Evolutionary conservation across 2,113 vertebrate genomes (phyloP).

Genomic region (Periophthalmus modestus): DNA sequence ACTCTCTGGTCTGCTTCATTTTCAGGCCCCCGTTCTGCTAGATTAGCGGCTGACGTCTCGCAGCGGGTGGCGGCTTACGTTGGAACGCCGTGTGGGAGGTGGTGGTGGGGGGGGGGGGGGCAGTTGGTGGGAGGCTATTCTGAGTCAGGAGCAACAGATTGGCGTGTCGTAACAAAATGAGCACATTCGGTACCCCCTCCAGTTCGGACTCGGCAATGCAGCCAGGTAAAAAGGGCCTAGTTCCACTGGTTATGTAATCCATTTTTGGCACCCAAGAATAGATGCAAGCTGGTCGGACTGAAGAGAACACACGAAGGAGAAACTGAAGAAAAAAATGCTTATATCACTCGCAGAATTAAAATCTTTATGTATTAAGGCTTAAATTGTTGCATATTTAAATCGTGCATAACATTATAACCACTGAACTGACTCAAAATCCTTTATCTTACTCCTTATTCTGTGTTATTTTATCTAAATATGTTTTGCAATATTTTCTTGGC

Average conservation of each 20-base stretch:
- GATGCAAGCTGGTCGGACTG: constrained; percentile 12
- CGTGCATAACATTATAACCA: background rate
- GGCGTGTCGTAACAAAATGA: constrained; percentile 51
- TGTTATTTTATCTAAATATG: too few species aligned
- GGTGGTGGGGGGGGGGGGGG: too few species aligned
- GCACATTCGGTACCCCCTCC: constrained; percentile 50
- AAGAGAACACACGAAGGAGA: background rate
- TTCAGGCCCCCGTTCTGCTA: constrained; percentile 74
- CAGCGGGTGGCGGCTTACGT: constrained; percentile 67
- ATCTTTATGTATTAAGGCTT: too few species aligned
- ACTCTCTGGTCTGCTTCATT: constrained; percentile 72
- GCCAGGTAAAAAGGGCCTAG: constrained; percentile 42
- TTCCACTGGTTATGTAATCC: constrained; percentile 42
- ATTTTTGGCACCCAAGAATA: constrained; percentile 59
- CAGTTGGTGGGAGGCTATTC: constrained; percentile 54
- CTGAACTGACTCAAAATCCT: background rate
- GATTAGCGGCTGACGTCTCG: constrained; percentile 78
- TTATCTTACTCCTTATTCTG: too few species aligned
- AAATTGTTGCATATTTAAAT: too few species aligned
- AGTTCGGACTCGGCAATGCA: constrained; percentile 31
- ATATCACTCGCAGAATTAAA: background rate
- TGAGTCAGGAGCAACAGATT: constrained; percentile 75
- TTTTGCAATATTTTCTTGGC: too few species aligned
- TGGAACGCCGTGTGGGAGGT: constrained; percentile 40
- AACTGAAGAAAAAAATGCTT: background rate